These are phyloP conservation scores for Liasis olivaceus DNA, from an alignment of 2,797 vertebrate genomes.

Conservation along the genomic window DNA sequence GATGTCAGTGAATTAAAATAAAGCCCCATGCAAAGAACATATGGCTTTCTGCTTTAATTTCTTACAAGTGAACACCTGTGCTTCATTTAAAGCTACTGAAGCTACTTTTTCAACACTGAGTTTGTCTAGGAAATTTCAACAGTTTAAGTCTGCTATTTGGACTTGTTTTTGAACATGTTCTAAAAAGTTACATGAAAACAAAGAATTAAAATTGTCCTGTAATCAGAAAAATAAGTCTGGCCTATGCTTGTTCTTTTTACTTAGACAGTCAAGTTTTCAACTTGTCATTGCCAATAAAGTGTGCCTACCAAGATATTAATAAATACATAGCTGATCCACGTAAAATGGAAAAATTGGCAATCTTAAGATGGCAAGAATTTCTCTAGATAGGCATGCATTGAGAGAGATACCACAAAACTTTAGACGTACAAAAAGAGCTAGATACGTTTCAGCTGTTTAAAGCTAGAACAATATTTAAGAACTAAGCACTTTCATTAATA, in stretches of 20 bases:
- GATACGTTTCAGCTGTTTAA: background rate
- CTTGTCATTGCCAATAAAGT: background rate
- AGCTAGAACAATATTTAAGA: background rate
- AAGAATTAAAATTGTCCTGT: background rate
- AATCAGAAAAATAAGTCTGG: background rate
- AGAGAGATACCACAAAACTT: background rate
- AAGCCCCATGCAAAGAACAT: background rate
- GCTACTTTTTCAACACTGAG: background rate
- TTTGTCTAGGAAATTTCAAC: background rate
- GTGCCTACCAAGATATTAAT: background rate
- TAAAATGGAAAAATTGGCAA: background rate
- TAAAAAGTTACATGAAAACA: background rate
- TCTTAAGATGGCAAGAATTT: background rate
- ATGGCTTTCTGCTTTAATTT: background rate
- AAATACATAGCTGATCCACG: background rate
- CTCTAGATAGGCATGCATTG: background rate
- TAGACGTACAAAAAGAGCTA: slow-evolving; percentile 16
- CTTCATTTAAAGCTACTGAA: background rate
- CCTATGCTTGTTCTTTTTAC: background rate
- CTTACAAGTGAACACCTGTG: background rate
- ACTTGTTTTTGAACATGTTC: background rate
- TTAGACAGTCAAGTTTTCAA: background rate
- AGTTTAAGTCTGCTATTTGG: background rate
- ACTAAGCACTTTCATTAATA: background rate
- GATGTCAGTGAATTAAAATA: slow-evolving; percentile 10